Conservation (phyloP, 2,888 invertebrate genomes). For the Epinotia nisella region DNA sequence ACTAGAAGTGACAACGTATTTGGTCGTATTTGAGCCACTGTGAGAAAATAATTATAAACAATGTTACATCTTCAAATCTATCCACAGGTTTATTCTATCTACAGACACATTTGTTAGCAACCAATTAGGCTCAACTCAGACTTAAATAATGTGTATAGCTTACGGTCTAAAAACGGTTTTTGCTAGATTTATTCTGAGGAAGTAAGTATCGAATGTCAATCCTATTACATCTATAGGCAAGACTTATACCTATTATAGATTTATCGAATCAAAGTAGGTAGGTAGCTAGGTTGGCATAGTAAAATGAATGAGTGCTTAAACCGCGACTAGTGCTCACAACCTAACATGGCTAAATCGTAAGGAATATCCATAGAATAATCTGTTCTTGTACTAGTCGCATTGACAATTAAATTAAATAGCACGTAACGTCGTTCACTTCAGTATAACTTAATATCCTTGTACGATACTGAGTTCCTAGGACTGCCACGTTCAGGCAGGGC, state of each 20-base stretch:
- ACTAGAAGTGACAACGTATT: slow-evolving; percentile 3
- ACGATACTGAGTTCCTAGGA: slow-evolving; percentile 3
- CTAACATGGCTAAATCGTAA: too few relatives aligned
- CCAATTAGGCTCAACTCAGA: too few relatives aligned
- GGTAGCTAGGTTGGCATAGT: not conserved
- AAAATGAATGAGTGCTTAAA: not conserved
- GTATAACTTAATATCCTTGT: slow-evolving; percentile 14
- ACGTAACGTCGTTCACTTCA: not conserved
- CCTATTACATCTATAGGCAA: not conserved
- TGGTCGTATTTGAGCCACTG: too few relatives aligned
- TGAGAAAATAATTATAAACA: too few relatives aligned
- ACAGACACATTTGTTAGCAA: too few relatives aligned
- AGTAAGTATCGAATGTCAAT: too few relatives aligned
- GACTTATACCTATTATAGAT: not conserved
- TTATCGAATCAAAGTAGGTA: not conserved
- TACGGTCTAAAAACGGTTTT: too few relatives aligned
- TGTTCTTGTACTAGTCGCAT: not conserved
- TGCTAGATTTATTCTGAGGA: too few relatives aligned
- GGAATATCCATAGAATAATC: too few relatives aligned
- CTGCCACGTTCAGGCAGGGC: slow-evolving; percentile 54
- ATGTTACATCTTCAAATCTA: too few relatives aligned
- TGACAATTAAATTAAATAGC: not conserved
- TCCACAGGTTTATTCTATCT: too few relatives aligned
- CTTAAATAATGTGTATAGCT: too few relatives aligned
- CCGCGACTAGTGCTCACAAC: not conserved